Base-by-base conservation (phyloP, 2,113 vertebrate genomes). In the Sakesphorus luctuosus region DNA sequence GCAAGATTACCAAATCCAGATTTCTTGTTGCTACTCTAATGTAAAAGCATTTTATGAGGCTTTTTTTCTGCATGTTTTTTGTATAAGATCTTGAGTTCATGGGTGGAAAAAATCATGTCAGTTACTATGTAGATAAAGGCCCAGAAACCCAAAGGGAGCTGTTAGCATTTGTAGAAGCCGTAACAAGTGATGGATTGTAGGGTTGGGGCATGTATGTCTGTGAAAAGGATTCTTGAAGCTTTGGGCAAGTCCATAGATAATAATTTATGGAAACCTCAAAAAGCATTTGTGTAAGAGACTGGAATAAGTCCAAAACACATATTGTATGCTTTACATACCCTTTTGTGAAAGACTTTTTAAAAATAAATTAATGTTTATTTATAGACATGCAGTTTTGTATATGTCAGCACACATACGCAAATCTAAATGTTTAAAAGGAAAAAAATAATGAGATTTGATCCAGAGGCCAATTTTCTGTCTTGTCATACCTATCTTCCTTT, bases 171-270 rank as follows among this genome's bases (percentile, higher is more conserved):
- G 38, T 35, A 73, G 67, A 50, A 65, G 49, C 77, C 46, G 15
- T 73, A 87, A 46, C 33, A 21, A 6, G 19, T 79, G 74, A 91
- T 87, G 66, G 63, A 84, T 86, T 87, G 53, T 74, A 87, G 59
- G 25, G 38, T 31, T 76, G 86, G 56, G 69, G 35, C 0, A 0
- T 56, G 49, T 52, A 29, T 56, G 62, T 86, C 68, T 74, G 33
- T 90, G 71, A 62, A 77, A 91, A 59, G 25, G 38, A 62, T 80
- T 91, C 81, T 67, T 69, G n/a, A 89, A 79, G 40, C 59, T 94
- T 85, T 90, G 82, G 36, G 28, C 38, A 84, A 87, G 62, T 90
- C 65, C 49, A 76, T 96, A 93, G 94, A 89, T 91, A 89, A 75
- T 72, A 1, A 85, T 93, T 89, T 93, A 82, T 80, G 56, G 72